Evolutionary conservation across 2,113 vertebrate genomes (phyloP), one percentile per base, ranked within the genome.

Genomic region (Setophaga kirtlandii): DNA sequence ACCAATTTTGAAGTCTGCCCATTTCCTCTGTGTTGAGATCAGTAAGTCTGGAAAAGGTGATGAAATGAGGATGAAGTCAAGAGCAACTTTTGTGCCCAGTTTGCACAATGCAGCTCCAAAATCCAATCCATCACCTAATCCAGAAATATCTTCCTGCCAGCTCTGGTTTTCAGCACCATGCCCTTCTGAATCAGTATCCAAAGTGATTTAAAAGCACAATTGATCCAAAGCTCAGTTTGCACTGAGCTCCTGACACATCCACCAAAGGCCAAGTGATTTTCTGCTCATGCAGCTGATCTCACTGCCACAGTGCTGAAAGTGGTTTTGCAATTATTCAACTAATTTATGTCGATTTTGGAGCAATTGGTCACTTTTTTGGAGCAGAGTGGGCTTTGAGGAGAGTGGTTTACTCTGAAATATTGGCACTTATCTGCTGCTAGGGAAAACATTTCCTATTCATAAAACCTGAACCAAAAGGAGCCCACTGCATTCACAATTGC

Each of bases 51-150:
- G 94, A 59, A 41, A 5, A 83, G 71, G 80, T 0, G 25, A 90
- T 79, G 90, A 95, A 93, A 96, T 60, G 67, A 67, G 39, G 67
- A 96, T 91, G 83, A 84, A 93, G 79, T 58, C 88, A 93, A 90
- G 67, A 64, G 52, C 42, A 71, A 28, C 15, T 93, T 87, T 74
- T 19, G 52, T 86, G 90, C 82, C 83, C 71, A 56, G 22, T 77
- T 95, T 93, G 85, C 83, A 93, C 85, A 83, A 64, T 10, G 20
- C 39, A 30, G 24, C 49, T 83, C 73, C 71, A 74, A 77, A 93
- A 63, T 6, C 19, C 64, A 93, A 92, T 93, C 76, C 88, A 89
- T 95, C 94, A 81, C 41, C 60, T 64, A 30, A 88, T 78, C 73
- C 25, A 81, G 85, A 64, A 78, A 46, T 6, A 27, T n/a, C 83